These are phyloP conservation scores for Cettia cetti DNA, from an alignment of 2,113 vertebrate species.

Conservation along the genomic window DNA sequence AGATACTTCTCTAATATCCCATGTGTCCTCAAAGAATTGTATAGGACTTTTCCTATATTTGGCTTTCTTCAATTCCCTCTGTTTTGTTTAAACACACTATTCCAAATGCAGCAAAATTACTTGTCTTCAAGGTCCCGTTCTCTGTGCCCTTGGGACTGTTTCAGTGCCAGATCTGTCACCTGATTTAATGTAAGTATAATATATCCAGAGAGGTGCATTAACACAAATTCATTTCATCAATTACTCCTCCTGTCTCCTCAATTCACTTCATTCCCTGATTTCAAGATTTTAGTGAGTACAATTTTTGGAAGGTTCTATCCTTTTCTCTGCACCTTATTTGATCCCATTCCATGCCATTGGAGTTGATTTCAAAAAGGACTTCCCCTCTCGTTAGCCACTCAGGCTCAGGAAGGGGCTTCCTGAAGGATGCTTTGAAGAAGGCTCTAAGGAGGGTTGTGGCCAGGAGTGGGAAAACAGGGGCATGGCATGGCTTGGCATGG, in stretches of 20 bases:
- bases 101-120: background rate
- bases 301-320: background rate
- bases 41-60: background rate
- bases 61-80: background rate
- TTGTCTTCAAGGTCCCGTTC: background rate
- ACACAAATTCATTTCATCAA: background rate
- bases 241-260: background rate
- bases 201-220: background rate
- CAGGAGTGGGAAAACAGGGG: background rate
- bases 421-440: background rate
- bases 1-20: background rate
- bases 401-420: background rate
- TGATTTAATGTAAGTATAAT: background rate
- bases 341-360: background rate
- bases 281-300: background rate
- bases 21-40: background rate
- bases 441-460: background rate
- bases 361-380: background rate
- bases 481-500: accelerated
- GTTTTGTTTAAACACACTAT: background rate
- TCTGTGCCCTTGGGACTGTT: background rate
- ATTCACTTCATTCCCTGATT: background rate
- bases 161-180: background rate
- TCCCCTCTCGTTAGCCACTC: background rate
- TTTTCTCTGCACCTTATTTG: background rate